Evolutionary conservation across 2,797 vertebrate genomes (phyloP).

Genomic region (Aplochiton taeniatus): DNA sequence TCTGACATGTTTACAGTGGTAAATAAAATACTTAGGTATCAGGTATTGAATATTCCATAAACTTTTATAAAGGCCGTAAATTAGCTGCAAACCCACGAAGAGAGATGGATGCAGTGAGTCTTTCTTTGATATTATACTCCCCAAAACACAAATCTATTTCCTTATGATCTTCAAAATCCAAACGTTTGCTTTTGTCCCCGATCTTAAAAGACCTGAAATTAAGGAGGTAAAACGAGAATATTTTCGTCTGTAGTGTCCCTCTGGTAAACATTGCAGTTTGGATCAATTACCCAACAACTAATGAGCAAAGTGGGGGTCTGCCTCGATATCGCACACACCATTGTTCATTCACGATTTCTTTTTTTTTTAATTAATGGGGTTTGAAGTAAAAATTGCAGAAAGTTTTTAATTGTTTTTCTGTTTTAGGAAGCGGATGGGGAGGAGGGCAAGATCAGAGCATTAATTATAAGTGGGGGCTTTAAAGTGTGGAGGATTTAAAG

Average conservation of each 20-base stretch:
- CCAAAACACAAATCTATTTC: no score
- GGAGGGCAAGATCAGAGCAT: slow-evolving; percentile 67
- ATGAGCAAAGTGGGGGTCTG: slow-evolving; percentile 70
- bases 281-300: slow-evolving; percentile 77
- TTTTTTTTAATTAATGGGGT: slow-evolving; percentile 78
- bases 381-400: slow-evolving; percentile 74
- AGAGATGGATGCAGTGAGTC: slow-evolving; percentile 52
- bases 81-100: slow-evolving; percentile 33
- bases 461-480: slow-evolving; percentile 79
- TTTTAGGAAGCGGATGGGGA: slow-evolving; percentile 18
- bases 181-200: slow-evolving; percentile 48
- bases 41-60: slow-evolving; percentile 56
- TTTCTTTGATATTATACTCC: slow-evolving; percentile 47
- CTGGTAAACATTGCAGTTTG: slow-evolving; percentile 76
- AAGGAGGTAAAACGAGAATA: slow-evolving; percentile 69
- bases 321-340: slow-evolving; percentile 67
- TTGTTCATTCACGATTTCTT: slow-evolving; percentile 64
- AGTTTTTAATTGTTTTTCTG: slow-evolving; percentile 78
- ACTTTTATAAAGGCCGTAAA: slow-evolving; percentile 58
- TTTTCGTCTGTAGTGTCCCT: slow-evolving; percentile 68
- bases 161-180: slow-evolving; percentile 60
- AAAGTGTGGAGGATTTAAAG: slow-evolving; percentile 79
- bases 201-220: slow-evolving; percentile 67
- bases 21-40: no score
- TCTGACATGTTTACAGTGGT: no score